Conservation (phyloP, 1,140 invertebrate species). For the Drosophila varians region DNA sequence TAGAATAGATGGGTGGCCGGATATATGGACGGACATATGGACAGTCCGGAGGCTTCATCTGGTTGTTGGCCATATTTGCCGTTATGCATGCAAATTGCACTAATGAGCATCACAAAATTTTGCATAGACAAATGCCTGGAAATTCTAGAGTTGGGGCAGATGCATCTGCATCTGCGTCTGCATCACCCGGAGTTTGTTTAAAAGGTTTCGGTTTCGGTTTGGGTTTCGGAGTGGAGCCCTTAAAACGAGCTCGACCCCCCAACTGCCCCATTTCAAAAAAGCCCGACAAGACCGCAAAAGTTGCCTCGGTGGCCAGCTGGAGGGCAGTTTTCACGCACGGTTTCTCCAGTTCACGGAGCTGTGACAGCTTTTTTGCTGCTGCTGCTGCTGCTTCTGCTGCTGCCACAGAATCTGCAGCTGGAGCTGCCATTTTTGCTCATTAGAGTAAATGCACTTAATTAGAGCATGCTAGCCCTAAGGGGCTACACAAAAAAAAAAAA, state of each 20-base stretch:
- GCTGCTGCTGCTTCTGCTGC: constrained; percentile 16
- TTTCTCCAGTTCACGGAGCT: constrained; percentile 47
- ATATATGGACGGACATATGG: constrained; percentile 45
- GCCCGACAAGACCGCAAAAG: constrained; percentile 37
- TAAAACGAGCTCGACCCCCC: constrained; percentile 44
- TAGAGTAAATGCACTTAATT: constrained; percentile 80
- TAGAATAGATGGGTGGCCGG: constrained; percentile 35
- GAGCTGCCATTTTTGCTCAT: constrained; percentile 71
- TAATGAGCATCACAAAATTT: constrained; percentile 74
- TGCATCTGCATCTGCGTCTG: constrained; percentile 11
- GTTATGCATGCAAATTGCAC: constrained; percentile 79
- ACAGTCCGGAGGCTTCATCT: constrained; percentile 36
- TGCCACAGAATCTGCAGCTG: constrained; percentile 9
- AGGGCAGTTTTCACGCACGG: constrained; percentile 74
- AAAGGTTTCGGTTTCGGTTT: constrained; percentile 12
- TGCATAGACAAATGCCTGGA: constrained; percentile 68
- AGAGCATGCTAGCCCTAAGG: constrained; percentile 60
- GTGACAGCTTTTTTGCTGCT: constrained; percentile 52
- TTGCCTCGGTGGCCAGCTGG: constrained; percentile 22
- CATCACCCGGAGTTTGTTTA: constrained; percentile 11
- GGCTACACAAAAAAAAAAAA: constrained; percentile 16
- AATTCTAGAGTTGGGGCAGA: constrained; percentile 13
- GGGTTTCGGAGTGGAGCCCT: constrained; percentile 12
- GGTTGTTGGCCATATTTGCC: constrained; percentile 64
- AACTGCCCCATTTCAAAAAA: not conserved